These are phyloP conservation scores for Camelus bactrianus DNA, from an alignment of 2,113 vertebrate species.

Conservation along the genomic window DNA sequence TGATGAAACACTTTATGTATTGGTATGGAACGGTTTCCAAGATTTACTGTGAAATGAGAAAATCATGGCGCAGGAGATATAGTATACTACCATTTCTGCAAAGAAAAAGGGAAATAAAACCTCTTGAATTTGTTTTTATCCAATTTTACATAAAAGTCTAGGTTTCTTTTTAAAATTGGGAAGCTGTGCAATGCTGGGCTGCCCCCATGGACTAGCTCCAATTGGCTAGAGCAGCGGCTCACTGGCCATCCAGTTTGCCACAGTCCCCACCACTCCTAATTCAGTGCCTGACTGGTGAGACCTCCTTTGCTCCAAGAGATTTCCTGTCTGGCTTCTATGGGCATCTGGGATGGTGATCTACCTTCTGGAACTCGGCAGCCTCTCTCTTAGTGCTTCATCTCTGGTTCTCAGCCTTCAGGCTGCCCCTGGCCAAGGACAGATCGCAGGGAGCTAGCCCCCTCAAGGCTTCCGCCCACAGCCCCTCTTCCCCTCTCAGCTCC, in stretches of 20 bases:
- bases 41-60: slow-evolving; percentile 32
- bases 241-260: neutral
- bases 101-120: neutral
- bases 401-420: neutral
- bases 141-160: slow-evolving; percentile 4
- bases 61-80: neutral
- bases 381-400: neutral
- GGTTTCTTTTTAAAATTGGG: neutral
- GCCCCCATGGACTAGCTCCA: neutral
- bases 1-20: neutral
- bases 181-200: neutral
- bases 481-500: slow-evolving; percentile 86
- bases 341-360: neutral
- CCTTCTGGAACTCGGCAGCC: neutral
- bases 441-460: neutral
- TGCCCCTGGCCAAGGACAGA: neutral
- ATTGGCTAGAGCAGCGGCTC: neutral
- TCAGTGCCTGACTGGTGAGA: neutral
- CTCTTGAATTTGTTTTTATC: slow-evolving; percentile 33
- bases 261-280: neutral
- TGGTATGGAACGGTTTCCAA: neutral
- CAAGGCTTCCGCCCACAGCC: neutral
- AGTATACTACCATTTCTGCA: neutral
- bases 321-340: neutral
- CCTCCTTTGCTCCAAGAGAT: neutral